A percentile compares a stretch with the other conserved stretches of the same genome.
phyloP scores from a whole-genome alignment of 2,113 vertebrate genomes.

The Kryptolebias marmoratus region DNA sequence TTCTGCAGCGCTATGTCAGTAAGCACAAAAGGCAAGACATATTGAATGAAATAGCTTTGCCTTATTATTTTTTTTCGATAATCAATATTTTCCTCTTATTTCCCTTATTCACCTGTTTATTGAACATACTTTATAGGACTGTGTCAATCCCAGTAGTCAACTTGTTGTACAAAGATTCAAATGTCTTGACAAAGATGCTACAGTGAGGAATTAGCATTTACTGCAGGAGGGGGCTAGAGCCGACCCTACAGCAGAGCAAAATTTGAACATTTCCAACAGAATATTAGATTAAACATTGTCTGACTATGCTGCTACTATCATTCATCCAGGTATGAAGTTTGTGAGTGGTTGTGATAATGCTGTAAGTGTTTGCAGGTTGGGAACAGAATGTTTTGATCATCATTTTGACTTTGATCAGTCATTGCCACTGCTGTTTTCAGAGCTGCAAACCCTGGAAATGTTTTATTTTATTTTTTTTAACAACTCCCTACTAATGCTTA shows the following conservation, averaged over 20 bases:
- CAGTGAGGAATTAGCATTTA: background rate
- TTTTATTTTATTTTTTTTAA: slow-evolving; percentile 38
- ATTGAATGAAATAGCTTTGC: too few relatives aligned
- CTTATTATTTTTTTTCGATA: too few relatives aligned
- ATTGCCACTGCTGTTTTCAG: slow-evolving; percentile 59
- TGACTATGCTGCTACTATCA: background rate
- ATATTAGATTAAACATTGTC: background rate
- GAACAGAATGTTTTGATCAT: slow-evolving; percentile 25
- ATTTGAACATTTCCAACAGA: background rate
- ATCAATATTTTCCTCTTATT: too few relatives aligned
- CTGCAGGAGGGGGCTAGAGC: background rate
- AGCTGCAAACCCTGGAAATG: slow-evolving; percentile 49
- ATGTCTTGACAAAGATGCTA: background rate
- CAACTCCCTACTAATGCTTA: slow-evolving; percentile 51
- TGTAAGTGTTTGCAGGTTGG: background rate
- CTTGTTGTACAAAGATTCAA: background rate
- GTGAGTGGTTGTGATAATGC: background rate
- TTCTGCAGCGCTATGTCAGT: background rate
- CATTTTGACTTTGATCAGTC: slow-evolving; percentile 59
- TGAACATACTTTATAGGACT: too few relatives aligned
- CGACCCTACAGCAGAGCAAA: background rate
- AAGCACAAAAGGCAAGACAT: too few relatives aligned
- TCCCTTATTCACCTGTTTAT: too few relatives aligned
- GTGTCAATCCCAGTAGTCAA: too few relatives aligned
- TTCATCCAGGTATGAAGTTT: background rate